Evolutionary conservation across 2,113 vertebrate genomes (phyloP), one percentile per base, ranked within the genome.

Genomic region (Zootoca vivipara): DNA sequence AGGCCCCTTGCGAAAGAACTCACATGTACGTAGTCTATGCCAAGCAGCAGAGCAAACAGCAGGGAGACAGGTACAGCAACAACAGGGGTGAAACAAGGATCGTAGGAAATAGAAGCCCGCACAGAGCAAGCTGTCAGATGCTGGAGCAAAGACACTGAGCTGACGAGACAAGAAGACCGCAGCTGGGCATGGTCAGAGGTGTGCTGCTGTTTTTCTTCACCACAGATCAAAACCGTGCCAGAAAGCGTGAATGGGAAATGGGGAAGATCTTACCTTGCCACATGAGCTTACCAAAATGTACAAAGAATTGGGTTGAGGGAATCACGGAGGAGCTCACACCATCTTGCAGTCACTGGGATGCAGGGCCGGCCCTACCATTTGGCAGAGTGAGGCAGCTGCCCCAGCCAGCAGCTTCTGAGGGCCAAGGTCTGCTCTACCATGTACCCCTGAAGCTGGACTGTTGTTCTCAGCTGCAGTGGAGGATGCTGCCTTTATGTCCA

Each of bases 101-200:
- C 20, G 7, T 52, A 35, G 26, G 64, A 64, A 86, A 46, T 4
- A 30, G 62, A 78, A 78, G 74, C 62, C 69, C n/a, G 26, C 70
- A 28, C n/a, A 35, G 42, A 73, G n/a, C 46, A 42, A 46, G 30
- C 74, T 86, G 74, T 86, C 85, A 86, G 85, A n/a, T 67, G 74
- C 73, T 26, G 58, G 40, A 86, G 38, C 85, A 67, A 30, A 65
- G 74, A 78, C 18, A 65, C 28, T 78, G 85, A 86, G 30, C 42
- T 86, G 62, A 86, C 33, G 74, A 65, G 74, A 78, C 74, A 78
- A 78, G 74, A 86, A 64, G 74, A 42, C 58, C 26, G 2, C 62
- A 64, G 8, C 58, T 77, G 52, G 42, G 40, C 58, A 46, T 42
- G 28, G 72, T n/a, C 35, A 42, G 85, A 86, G 85, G 38, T 78